These are phyloP conservation scores for Oikopleura dioica DNA, from an alignment of 23 tunicate species.

Conservation along the genomic window DNA sequence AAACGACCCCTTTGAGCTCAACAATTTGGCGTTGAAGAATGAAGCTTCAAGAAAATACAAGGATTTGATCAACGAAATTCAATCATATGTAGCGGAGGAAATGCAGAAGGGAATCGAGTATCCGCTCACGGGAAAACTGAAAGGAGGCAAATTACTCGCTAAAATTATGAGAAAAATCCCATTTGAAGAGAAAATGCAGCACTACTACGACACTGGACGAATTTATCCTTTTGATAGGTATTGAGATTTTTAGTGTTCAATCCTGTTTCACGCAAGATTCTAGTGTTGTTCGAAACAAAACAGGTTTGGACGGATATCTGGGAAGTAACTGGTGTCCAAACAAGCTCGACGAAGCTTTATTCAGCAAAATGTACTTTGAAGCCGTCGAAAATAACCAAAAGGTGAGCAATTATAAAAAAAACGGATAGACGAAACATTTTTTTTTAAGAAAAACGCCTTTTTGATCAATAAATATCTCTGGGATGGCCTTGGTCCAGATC, in stretches of 20 bases:
- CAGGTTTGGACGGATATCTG: too few relatives aligned
- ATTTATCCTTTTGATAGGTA: too few relatives aligned
- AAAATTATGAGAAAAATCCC: not conserved
- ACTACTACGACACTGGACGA: not conserved
- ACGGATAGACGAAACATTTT: too few relatives aligned
- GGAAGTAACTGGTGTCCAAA: constrained; percentile 2
- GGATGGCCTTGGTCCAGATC: too few relatives aligned
- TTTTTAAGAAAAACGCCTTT: too few relatives aligned
- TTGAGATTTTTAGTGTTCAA: too few relatives aligned
- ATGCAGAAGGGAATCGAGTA: not conserved
- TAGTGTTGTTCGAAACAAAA: too few relatives aligned
- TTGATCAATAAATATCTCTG: too few relatives aligned
- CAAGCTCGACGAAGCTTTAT: not conserved
- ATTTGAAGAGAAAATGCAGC: not conserved
- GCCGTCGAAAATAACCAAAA: too few relatives aligned
- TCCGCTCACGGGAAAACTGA: not conserved
- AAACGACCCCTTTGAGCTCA: constrained; percentile 4
- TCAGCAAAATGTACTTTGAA: not conserved
- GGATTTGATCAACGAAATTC: not conserved
- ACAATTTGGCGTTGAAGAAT: not conserved
- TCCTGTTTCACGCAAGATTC: too few relatives aligned
- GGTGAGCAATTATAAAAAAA: too few relatives aligned
- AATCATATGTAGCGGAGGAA: not conserved
- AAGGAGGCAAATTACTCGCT: not conserved
- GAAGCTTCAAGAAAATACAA: not conserved